Percentiles rank a stretch among this genome's conserved stretches.
These are phyloP conservation scores for Patiria pectinifera DNA, from an alignment of 53 echinoderm and acorn worm genomes.

Conservation along the genomic window DNA sequence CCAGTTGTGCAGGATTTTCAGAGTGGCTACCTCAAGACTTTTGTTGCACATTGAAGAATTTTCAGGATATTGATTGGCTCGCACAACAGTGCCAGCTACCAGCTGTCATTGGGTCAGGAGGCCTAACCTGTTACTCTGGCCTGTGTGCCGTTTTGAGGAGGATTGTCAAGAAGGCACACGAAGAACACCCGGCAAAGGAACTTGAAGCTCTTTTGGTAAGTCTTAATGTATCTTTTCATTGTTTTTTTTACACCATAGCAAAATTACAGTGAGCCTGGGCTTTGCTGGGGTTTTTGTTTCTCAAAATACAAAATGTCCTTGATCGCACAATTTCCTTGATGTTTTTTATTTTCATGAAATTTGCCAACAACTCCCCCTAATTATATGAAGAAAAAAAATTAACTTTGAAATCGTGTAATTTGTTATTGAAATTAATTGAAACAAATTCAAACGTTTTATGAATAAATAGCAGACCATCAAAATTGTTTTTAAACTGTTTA, in stretches of 20 bases:
- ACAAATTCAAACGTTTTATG: too few relatives aligned
- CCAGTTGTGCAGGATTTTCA: not conserved
- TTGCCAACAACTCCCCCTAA: too few relatives aligned
- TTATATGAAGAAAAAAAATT: too few relatives aligned
- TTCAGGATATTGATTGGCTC: constrained; percentile 30
- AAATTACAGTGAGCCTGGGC: too few relatives aligned
- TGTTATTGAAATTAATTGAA: too few relatives aligned
- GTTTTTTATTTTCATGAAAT: too few relatives aligned
- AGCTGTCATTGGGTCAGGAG: constrained; percentile 63
- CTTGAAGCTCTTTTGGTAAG: constrained; percentile 66
- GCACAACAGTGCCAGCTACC: constrained; percentile 80
- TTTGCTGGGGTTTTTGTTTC: too few relatives aligned
- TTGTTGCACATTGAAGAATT: not conserved
- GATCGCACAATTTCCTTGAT: too few relatives aligned
- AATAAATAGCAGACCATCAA: not conserved
- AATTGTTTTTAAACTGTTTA: not conserved
- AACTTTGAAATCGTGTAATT: too few relatives aligned
- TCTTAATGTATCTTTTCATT: not conserved
- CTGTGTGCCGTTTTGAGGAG: constrained; percentile 78
- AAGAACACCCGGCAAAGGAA: constrained; percentile 39
- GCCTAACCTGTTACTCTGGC: constrained; percentile 71
- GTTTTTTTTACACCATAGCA: not conserved
- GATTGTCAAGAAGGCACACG: constrained; percentile 65
- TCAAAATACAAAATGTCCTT: too few relatives aligned
- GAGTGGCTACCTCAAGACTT: not conserved